Conservation (phyloP, 2,797 vertebrate species). For the Cygnus olor region DNA sequence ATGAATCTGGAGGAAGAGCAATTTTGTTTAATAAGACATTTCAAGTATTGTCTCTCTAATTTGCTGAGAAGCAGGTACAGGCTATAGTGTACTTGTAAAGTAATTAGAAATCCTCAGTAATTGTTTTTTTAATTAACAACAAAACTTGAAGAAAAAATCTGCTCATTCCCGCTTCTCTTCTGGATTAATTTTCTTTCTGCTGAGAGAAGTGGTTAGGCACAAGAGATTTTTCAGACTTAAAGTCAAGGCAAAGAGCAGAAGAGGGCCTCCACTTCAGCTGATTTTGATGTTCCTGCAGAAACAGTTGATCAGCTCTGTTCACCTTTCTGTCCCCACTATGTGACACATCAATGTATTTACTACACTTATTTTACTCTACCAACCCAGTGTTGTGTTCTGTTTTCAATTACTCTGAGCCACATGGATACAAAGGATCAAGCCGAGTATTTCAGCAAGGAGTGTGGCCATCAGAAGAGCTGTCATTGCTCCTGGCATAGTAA, state of each 20-base stretch:
- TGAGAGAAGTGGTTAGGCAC: slow-evolving; percentile 29
- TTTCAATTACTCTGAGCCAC: slow-evolving; percentile 5
- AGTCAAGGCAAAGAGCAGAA: slow-evolving; percentile 5
- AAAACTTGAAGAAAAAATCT: slow-evolving; percentile 50
- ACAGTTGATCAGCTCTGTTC: not conserved
- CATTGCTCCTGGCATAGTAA: not conserved
- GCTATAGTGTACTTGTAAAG: slow-evolving; percentile 66
- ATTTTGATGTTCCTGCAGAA: slow-evolving; percentile 29
- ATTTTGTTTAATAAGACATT: slow-evolving; percentile 72
- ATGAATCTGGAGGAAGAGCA: slow-evolving; percentile 54
- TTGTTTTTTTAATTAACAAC: slow-evolving; percentile 79
- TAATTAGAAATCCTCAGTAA: slow-evolving; percentile 76
- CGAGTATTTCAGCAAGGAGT: fast-evolving
- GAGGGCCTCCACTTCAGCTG: not conserved
- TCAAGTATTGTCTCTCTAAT: slow-evolving; percentile 70
- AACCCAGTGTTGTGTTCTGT: not conserved
- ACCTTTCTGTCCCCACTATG: not conserved
- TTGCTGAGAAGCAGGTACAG: slow-evolving; percentile 64
- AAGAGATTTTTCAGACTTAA: slow-evolving; percentile 51
- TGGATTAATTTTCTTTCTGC: slow-evolving; percentile 72
- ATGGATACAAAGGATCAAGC: not conserved
- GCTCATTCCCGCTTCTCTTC: slow-evolving; percentile 53
- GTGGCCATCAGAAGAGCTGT: not conserved
- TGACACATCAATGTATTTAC: not conserved
- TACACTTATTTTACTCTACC: not conserved